Base-by-base conservation (phyloP, 2,797 vertebrate genomes). In the Tadarida brasiliensis region DNA sequence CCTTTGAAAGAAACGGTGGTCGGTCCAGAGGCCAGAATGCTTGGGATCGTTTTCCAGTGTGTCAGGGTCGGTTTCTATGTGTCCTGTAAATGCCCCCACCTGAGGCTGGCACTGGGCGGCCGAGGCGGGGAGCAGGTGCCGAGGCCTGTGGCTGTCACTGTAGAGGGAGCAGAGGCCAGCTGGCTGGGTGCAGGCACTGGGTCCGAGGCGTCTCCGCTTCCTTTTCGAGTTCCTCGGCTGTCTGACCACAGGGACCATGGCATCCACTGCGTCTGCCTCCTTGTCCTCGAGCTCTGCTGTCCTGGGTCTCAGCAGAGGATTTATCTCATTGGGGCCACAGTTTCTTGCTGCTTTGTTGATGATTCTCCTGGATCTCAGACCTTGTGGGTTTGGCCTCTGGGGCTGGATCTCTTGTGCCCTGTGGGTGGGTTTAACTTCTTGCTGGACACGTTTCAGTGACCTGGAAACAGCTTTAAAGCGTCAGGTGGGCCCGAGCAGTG, bases 181-280 rank as follows among this genome's bases (percentile, higher is more conserved):
- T 1, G 11, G 59, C 15, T 19, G 33, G 49, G 30, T 0, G 0
- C 49, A 4, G 68, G 33, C 17, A 6, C 57, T 0, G 4, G 80
- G 59, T 24, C 19, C 0, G 17, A 39, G 63, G 33, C 6, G 1
- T 19, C 15, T n/a, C 11, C 8, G 8, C 26, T 30, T 16, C 47
- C 83, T 16, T 22, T n/a, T 15, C 1, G 70, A 9, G 70, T 57
- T 33, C 20, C 30, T 17, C 20, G 0, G 11, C 24, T 10, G n/a
- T 71, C 0, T 0, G 4, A 3, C 16, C 14, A 22, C 3, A 11
- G 49, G 26, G 26, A 10, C 47, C 19, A 0, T 3, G 0, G n/a
- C 67, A 5, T 19, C n/a, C 11, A 0, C 15, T 3, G 2, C 0
- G 2, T 16, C 33, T 0, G 49, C n/a, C n/a, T 35, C 68, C 68